Evolutionary conservation across 2,113 vertebrate species (phyloP).

Genomic region (Synchiropus splendidus): DNA sequence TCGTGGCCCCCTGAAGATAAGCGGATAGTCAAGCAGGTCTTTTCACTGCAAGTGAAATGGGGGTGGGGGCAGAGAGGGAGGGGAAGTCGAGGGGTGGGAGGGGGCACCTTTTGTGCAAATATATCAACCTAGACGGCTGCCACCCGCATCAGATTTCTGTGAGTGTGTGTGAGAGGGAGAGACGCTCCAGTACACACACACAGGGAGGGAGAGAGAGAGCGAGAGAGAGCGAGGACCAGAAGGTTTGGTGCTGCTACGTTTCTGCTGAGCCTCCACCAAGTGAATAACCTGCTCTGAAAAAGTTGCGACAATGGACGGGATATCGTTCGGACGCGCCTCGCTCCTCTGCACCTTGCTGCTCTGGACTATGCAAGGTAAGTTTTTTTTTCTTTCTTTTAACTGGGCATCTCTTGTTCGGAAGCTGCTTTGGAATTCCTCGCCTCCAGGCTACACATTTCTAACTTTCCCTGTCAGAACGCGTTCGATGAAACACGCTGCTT

Average conservation of each 20-base stretch:
- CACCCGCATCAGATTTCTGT: slow-evolving; percentile 68
- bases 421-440: background rate
- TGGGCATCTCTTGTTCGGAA: slow-evolving; percentile 1
- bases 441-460: too few species aligned
- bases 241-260: slow-evolving; percentile 18
- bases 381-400: slow-evolving; percentile 1
- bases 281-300: slow-evolving; percentile 6
- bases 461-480: too few species aligned
- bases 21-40: slow-evolving; percentile 51
- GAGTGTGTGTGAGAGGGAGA: slow-evolving; percentile 19
- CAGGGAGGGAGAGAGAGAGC: slow-evolving; percentile 25
- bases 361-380: slow-evolving; percentile 54
- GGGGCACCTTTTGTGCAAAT: slow-evolving; percentile 74
- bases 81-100: slow-evolving; percentile 13
- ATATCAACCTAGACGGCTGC: slow-evolving; percentile 68
- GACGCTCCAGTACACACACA: too few species aligned
- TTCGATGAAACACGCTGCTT: too few species aligned
- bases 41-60: slow-evolving; percentile 35
- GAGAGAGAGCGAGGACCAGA: slow-evolving; percentile 19
- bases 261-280: slow-evolving; percentile 4
- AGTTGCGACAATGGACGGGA: slow-evolving; percentile 58
- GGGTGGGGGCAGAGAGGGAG: slow-evolving; percentile 8
- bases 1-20: background rate
- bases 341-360: slow-evolving; percentile 58
- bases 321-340: slow-evolving; percentile 43